Evolutionary conservation across 2,888 invertebrate species (phyloP).

Genomic region (Eumerus sabulonum): DNA sequence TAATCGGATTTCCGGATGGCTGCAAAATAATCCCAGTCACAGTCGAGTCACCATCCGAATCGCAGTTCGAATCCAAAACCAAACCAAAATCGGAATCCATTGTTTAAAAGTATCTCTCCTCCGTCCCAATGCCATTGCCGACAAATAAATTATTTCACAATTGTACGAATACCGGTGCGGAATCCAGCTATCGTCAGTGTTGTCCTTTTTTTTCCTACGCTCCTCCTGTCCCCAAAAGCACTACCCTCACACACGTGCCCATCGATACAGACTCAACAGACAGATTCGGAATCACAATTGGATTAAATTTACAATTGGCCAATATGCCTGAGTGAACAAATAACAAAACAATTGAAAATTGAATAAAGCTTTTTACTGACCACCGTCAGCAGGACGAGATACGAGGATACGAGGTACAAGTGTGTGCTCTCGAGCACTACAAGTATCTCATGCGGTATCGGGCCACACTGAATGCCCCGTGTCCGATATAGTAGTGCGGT

Average conservation of each 20-base stretch:
- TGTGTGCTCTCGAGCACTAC: conserved; percentile 10
- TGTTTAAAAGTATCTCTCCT: conserved; percentile 54
- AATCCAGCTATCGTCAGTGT: conserved; percentile 51
- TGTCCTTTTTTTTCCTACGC: conserved; percentile 57
- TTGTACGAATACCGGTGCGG: conserved; percentile 52
- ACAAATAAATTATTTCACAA: conserved; percentile 67
- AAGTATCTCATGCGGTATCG: too few relatives aligned
- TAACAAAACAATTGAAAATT: conserved; percentile 72
- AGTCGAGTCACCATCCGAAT: conserved; percentile 11
- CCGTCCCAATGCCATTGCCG: conserved; percentile 12
- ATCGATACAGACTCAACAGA: conserved; percentile 3
- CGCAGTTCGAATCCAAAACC: too few relatives aligned
- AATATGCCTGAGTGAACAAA: conserved; percentile 71
- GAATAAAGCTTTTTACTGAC: conserved; percentile 70
- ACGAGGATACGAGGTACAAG: not conserved
- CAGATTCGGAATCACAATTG: conserved; percentile 55
- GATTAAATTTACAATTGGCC: conserved; percentile 71
- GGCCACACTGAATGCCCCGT: too few relatives aligned
- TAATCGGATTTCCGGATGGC: conserved; percentile 67
- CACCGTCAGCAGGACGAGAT: conserved; percentile 58
- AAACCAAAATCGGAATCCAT: conserved; percentile 53
- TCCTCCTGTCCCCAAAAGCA: not conserved
- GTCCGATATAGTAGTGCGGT: too few relatives aligned
- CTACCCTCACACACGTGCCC: conserved; percentile 1
- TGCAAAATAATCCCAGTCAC: conserved; percentile 59